phyloP scores from a whole-genome alignment of 2,113 vertebrate species.

The Campylomormyrus numenius region DNA sequence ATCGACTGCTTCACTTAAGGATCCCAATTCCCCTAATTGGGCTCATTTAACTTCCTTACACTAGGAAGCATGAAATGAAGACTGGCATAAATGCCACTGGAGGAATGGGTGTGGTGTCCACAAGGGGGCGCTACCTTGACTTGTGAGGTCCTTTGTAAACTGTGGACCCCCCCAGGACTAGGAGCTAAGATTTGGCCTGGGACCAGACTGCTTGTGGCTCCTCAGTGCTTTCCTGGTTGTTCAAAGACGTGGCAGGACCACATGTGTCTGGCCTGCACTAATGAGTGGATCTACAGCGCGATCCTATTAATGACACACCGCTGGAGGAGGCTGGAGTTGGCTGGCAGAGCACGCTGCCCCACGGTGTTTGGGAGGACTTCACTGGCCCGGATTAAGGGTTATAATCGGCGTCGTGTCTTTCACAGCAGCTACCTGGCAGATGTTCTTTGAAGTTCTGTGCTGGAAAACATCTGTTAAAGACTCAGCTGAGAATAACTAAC shows the following conservation, averaged over 20 bases:
- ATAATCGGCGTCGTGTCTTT: constrained; percentile 30
- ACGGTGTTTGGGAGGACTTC: background rate
- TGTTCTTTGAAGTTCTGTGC: constrained; percentile 24
- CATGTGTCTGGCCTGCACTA: background rate
- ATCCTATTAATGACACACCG: background rate
- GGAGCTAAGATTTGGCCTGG: background rate
- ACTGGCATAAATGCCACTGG: background rate
- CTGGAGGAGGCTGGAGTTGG: background rate
- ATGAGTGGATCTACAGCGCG: background rate
- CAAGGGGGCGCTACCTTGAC: background rate
- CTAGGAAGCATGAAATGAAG: background rate
- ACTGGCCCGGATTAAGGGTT: constrained; percentile 15
- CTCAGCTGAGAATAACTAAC: constrained; percentile 16
- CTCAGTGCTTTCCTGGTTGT: background rate
- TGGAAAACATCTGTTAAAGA: constrained; percentile 23
- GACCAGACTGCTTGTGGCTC: background rate
- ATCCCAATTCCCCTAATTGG: background rate
- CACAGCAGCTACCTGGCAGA: background rate
- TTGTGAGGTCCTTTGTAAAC: background rate
- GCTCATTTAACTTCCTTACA: constrained; percentile 1
- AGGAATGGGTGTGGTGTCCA: background rate
- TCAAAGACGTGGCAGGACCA: background rate
- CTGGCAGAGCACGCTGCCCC: background rate
- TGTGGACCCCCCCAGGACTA: background rate
- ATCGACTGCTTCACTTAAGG: background rate